Conservation (phyloP, 2,797 vertebrate species). For the Dendrocincla fuliginosa region DNA sequence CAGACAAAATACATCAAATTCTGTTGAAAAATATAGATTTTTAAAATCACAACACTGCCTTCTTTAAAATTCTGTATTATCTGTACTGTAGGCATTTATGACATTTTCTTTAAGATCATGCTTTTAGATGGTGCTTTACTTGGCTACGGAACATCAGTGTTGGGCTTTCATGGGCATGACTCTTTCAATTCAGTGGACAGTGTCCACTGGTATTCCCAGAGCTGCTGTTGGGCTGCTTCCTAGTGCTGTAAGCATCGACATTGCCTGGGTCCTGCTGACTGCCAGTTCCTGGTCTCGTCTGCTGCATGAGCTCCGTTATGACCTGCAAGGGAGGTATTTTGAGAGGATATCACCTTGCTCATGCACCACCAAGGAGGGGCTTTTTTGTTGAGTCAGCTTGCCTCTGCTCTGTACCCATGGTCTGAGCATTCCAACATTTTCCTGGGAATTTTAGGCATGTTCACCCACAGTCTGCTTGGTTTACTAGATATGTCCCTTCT, state of each 20-base stretch:
- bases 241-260: background rate
- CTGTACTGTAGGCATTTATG: background rate
- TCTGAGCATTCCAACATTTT: background rate
- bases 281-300: background rate
- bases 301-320: rapidly evolving
- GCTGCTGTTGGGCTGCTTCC: background rate
- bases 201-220: background rate
- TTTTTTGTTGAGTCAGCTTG: background rate
- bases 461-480: background rate
- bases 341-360: background rate
- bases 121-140: background rate
- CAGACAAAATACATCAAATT: background rate
- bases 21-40: background rate
- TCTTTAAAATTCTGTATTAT: background rate
- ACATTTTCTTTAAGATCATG: background rate
- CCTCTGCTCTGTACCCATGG: rapidly evolving
- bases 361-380: rapidly evolving
- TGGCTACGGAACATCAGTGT: background rate
- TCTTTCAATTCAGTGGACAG: background rate
- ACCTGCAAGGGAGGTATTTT: background rate
- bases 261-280: background rate
- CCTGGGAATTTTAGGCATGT: background rate
- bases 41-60: background rate
- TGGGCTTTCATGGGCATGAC: background rate
- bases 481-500: background rate